Conservation (phyloP, 2,113 vertebrate species). For the Gallinago jamesoni region DNA sequence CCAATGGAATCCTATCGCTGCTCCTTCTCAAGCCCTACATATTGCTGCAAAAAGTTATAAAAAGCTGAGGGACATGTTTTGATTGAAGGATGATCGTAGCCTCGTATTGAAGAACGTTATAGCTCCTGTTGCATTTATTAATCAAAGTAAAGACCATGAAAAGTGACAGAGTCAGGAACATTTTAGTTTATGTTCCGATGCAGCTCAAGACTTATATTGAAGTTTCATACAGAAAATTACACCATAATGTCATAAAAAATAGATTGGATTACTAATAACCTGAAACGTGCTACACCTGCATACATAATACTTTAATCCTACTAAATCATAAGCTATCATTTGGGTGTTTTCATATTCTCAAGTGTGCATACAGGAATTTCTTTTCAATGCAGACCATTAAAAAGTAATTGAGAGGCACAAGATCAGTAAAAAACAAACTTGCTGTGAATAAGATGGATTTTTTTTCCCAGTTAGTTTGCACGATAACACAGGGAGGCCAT, state of each 20-base stretch:
- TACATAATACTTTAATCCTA: conserved; percentile 66
- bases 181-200: conserved; percentile 70
- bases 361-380: conserved; percentile 57
- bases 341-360: conserved; percentile 64
- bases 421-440: conserved; percentile 68
- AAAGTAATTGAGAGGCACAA: conserved; percentile 65
- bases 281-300: conserved; percentile 69
- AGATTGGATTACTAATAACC: conserved; percentile 75
- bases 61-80: conserved; percentile 40
- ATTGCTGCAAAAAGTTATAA: neutral
- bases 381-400: conserved; percentile 64
- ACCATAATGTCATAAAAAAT: conserved; percentile 69
- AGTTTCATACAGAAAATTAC: conserved; percentile 70
- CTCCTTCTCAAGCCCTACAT: neutral
- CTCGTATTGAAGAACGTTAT: conserved; percentile 41
- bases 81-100: conserved; percentile 54
- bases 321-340: conserved; percentile 68
- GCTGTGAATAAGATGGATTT: conserved; percentile 37
- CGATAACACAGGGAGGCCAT: neutral
- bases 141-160: conserved; percentile 73
- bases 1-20: neutral
- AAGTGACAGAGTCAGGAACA: conserved; percentile 72
- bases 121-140: conserved; percentile 68
- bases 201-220: conserved; percentile 63
- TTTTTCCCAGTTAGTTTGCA: neutral